Evolutionary conservation across 2,888 invertebrate species (phyloP), one percentile per base, ranked within the genome.

Genomic region (Pheosia tremula): DNA sequence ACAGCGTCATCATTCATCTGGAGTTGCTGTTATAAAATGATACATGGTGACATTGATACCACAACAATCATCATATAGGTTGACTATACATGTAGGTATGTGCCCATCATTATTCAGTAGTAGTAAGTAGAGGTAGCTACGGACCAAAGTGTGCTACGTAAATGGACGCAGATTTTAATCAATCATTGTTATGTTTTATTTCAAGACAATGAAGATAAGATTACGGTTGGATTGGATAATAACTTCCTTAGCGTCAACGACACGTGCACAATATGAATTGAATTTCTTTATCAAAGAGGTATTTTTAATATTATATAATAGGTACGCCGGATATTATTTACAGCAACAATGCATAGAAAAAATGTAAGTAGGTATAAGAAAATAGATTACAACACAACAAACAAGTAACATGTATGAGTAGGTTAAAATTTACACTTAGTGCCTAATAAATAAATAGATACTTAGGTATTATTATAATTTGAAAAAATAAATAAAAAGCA

Each of bases 1-100:
- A 95, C 94, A 0, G 95, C 95, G 79, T 97, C 97, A 73, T 97
- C 96, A 67, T 94, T 95, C 94, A 95, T 90, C 80, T 88, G 90
- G n/a, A 90, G 84, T 92, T 93, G 93, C 93, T 93, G 82, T 76
- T 56, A 58, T 63, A 60, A 9, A 64, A 57, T 61, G 36, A 24
- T n/a, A n/a, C 11, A 11, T 47, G 5, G 7, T 24, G 5, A 39
- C 39, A 43, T 43, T 43, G 2, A 43, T 43, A 43, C 9, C 24
- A 24, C 24, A 24, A 24, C 24, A 24, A 24, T 24, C 24, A 24
- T 24, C 24, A 24, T 24, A 24, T 24, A 24, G 0, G 24, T 2
- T 24, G 24, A 24, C 0, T 24, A 24, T 24, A 1, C 3, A 24
- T 50, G 24, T 50, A 50, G 53, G 37, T 11, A 36, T 37, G 37